A percentile compares a stretch with the other conserved stretches of the same genome.
phyloP scores from a whole-genome alignment of 2,888 invertebrate genomes.

The Drosophila borborema region DNA sequence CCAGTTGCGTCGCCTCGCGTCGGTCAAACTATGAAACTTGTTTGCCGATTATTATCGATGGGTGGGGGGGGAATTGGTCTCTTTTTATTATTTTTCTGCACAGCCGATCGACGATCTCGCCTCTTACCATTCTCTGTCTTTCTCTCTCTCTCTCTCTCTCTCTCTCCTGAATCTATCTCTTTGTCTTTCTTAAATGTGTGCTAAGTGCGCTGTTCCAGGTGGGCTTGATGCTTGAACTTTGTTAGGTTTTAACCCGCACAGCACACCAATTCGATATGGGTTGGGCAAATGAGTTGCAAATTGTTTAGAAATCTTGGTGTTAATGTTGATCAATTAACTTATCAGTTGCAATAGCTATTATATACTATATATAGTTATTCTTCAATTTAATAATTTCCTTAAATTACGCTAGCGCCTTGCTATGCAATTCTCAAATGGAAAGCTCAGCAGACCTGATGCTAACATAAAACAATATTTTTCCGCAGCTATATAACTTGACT shows the following conservation, averaged over 20 bases:
- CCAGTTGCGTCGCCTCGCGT: slow-evolving; percentile 26
- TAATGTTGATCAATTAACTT: slow-evolving; percentile 32
- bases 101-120: slow-evolving; percentile 43
- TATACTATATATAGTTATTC: neutral
- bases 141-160: slow-evolving; percentile 33
- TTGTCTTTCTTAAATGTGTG: slow-evolving; percentile 32
- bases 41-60: slow-evolving; percentile 73
- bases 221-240: slow-evolving; percentile 56
- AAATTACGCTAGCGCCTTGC: slow-evolving; percentile 1
- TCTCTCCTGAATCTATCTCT: slow-evolving; percentile 16
- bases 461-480: slow-evolving; percentile 28
- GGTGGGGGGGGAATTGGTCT: slow-evolving; percentile 44
- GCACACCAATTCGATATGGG: slow-evolving; percentile 42
- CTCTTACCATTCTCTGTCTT: slow-evolving; percentile 31
- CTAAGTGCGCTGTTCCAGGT: slow-evolving; percentile 60
- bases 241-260: slow-evolving; percentile 21
- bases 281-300: slow-evolving; percentile 57
- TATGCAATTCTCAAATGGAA: slow-evolving; percentile 14
- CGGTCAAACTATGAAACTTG: slow-evolving; percentile 65
- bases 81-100: slow-evolving; percentile 31
- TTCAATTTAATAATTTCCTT: neutral
- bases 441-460: neutral
- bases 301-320: slow-evolving; percentile 62
- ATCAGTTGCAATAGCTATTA: neutral
- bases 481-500: slow-evolving; percentile 36